Percentiles rank a stretch among this genome's conserved stretches.
phyloP scores from a whole-genome alignment of 2,113 vertebrate species.

The Macheiramphus alcinus region DNA sequence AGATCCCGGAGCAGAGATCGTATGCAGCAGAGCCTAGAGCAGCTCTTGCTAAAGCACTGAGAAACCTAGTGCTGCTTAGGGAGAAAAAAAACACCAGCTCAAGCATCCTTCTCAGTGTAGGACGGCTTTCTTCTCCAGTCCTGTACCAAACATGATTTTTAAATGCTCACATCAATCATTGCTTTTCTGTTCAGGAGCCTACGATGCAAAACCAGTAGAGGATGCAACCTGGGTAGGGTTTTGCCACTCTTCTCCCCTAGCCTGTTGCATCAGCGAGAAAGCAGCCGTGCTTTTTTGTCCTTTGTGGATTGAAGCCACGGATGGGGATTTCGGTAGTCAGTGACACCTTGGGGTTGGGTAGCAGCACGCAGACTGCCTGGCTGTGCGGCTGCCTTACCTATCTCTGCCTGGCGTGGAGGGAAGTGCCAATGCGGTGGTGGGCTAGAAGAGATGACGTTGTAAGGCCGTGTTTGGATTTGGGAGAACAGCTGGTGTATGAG shows the following conservation, averaged over 20 bases:
- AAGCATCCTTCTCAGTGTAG: background rate
- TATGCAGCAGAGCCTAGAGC: background rate
- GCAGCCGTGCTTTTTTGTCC: background rate
- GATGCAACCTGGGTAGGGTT: background rate
- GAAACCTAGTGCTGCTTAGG: background rate
- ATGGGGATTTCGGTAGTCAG: background rate
- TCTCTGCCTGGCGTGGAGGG: background rate
- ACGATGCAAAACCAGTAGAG: background rate
- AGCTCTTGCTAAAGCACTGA: background rate
- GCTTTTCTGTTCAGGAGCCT: background rate
- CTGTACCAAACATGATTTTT: background rate
- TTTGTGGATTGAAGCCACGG: rapidly evolving
- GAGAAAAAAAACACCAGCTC: background rate
- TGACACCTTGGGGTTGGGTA: background rate
- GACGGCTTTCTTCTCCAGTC: background rate
- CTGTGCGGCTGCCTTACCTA: background rate
- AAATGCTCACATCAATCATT: background rate
- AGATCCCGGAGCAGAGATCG: background rate
- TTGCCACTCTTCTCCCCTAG: background rate
- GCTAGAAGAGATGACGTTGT: background rate
- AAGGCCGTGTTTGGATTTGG: background rate
- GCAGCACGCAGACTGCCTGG: background rate
- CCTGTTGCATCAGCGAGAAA: background rate
- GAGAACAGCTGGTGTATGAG: background rate
- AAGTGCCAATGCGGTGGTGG: background rate